These are phyloP conservation scores for Sinocyclocheilus rhinocerous DNA, from an alignment of 2,113 vertebrate species.

Conservation along the genomic window DNA sequence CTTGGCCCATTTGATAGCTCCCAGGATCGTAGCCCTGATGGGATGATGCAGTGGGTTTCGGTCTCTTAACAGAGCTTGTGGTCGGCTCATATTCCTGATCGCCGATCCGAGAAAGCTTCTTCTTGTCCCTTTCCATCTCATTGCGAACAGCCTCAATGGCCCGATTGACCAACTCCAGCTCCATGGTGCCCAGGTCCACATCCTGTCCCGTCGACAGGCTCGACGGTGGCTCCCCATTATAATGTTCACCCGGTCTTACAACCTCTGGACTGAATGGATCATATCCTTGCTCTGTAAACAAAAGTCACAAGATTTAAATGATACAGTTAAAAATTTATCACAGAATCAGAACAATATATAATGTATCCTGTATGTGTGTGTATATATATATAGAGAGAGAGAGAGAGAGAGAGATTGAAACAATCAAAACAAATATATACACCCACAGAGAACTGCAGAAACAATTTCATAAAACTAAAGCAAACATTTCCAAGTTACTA, in stretches of 20 bases:
- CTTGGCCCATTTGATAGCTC: slow-evolving; percentile 75
- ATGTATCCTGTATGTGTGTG: background rate
- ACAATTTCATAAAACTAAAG: background rate
- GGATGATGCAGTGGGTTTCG: slow-evolving; percentile 30
- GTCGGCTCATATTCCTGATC: slow-evolving; percentile 76
- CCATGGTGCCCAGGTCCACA: slow-evolving; percentile 77
- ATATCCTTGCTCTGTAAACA: slow-evolving; percentile 83
- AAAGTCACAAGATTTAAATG: slow-evolving; percentile 1
- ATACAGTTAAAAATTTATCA: background rate
- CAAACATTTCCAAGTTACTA: background rate
- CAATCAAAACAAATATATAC: no score
- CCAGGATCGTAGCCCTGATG: slow-evolving; percentile 81
- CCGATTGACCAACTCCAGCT: slow-evolving; percentile 90
- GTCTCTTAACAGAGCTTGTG: slow-evolving; percentile 42
- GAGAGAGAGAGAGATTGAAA: no score
- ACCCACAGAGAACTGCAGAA: no score
- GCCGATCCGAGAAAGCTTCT: slow-evolving; percentile 83
- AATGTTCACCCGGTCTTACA: slow-evolving; percentile 71
- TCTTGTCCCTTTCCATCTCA: slow-evolving; percentile 90
- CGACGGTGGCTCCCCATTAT: slow-evolving; percentile 71
- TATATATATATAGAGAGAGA: no score
- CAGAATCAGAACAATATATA: background rate
- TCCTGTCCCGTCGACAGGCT: slow-evolving; percentile 55
- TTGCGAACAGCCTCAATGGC: slow-evolving; percentile 91
- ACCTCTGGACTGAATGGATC: slow-evolving; percentile 93